These are phyloP conservation scores for Plectrocnemia conspersa DNA, from an alignment of 1,140 invertebrate species.

Conservation along the genomic window DNA sequence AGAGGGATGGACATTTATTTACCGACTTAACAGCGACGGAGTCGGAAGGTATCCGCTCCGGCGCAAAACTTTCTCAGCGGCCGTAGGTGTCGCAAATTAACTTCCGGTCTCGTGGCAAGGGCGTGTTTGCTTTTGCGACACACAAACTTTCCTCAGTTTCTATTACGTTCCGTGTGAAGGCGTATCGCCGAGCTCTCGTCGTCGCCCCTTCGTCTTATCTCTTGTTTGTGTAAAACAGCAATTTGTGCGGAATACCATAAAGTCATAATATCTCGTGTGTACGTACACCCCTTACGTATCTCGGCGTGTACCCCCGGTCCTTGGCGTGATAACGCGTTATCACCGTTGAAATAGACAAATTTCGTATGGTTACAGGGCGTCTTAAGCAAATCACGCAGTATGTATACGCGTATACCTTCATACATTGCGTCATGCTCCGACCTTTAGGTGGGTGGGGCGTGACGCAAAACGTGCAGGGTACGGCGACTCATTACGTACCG, in stretches of 20 bases:
- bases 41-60: conserved; percentile 4
- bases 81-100: conserved; percentile 35
- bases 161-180: conserved; percentile 7
- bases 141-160: conserved; percentile 10
- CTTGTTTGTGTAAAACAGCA: conserved; percentile 9
- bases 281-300: neutral
- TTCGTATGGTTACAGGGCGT: too few relatives aligned
- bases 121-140: conserved; percentile 7
- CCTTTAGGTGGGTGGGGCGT: too few relatives aligned
- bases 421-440: too few relatives aligned
- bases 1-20: conserved; percentile 30
- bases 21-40: conserved; percentile 20
- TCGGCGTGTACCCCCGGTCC: neutral
- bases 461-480: too few relatives aligned
- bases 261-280: conserved; percentile 1
- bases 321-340: neutral
- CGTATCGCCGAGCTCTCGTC: neutral
- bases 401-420: too few relatives aligned
- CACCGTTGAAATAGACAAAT: conserved; percentile 1
- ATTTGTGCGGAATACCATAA: conserved; percentile 1
- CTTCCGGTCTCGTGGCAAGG: conserved; percentile 16
- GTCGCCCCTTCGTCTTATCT: neutral
- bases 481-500: too few relatives aligned
- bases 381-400: too few relatives aligned
- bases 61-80: conserved; percentile 10